Base-by-base conservation (phyloP, 2,797 vertebrate genomes). In the Cyprinella venusta region DNA sequence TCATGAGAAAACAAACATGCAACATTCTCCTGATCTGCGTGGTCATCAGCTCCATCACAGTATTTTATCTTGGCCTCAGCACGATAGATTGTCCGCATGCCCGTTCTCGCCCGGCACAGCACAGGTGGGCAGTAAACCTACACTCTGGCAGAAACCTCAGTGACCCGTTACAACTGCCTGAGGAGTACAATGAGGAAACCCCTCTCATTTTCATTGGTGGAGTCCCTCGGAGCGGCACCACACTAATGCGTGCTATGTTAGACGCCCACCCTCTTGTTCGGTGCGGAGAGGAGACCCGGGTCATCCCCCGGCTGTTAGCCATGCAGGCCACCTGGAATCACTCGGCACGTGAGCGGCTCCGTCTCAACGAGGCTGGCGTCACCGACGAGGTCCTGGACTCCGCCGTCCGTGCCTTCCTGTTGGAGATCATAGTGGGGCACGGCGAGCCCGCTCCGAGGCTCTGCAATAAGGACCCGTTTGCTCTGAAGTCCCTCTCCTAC, bases 391-490 rank as follows among this genome's bases (percentile, higher is more conserved):
- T 99, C 85, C 89, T 99, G 87, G 97, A 99, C 54, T 97, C 97
- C 0, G 98, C 98, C 89, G 97, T 99, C 95, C 96, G 96, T 90
- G 97, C 98, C 0, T 99, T 99, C 81, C 89, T 99, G 42, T 79
- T 99, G 89, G 98, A 99, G 91, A 96, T 99, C 80, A 99, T 99
- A 0, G 97, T 98, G 69, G 98, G 98, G 75, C 98, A 99, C 0
- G 98, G 98, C 1, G 98, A 99, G 87, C 97, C 97, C 0, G 98
- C 98, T 1, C 96, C 95, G 0, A 98, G 97, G 76, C 91, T 99
- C 85, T 99, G 98, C 89, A 99, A 99, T 93, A 99, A 99, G 91
- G 98, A 99, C 88, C 98, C 98, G 1, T 99, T 99, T 77, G 96
- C 98, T 71, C 91, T 99, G 19, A 99, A 99, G 91, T 99, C 98